Evolutionary conservation across 2,113 vertebrate genomes (phyloP).

Genomic region (Eubucco bourcierii): DNA sequence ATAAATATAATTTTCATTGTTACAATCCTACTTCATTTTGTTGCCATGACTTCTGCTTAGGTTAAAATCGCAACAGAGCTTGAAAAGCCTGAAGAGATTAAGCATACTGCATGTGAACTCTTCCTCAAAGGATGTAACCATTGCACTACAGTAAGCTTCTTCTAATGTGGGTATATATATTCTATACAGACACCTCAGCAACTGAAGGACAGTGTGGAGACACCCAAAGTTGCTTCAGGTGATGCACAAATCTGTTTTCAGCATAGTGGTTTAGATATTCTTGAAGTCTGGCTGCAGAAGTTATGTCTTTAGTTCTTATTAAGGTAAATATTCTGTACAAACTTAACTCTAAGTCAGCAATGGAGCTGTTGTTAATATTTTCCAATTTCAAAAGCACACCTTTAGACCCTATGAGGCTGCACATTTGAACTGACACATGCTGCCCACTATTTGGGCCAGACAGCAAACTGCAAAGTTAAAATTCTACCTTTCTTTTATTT

Average conservation of each 20-base stretch:
- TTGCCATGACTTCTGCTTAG: background rate
- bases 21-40: background rate
- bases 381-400: background rate
- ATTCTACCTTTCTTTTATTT: background rate
- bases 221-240: background rate
- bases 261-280: background rate
- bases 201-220: background rate
- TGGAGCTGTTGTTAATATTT: background rate
- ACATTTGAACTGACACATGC: background rate
- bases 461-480: background rate
- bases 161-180: background rate
- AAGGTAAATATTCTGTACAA: background rate
- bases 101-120: background rate
- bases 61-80: background rate
- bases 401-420: background rate
- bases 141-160: background rate
- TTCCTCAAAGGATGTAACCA: background rate
- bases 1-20: background rate
- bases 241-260: background rate
- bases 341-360: background rate
- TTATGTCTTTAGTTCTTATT: no score
- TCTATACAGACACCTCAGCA: background rate
- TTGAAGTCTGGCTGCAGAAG: background rate
- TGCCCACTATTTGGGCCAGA: background rate
- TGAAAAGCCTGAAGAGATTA: background rate